phyloP scores from a whole-genome alignment of 1,140 invertebrate genomes.

The Trachymyrmex septentrionalis region DNA sequence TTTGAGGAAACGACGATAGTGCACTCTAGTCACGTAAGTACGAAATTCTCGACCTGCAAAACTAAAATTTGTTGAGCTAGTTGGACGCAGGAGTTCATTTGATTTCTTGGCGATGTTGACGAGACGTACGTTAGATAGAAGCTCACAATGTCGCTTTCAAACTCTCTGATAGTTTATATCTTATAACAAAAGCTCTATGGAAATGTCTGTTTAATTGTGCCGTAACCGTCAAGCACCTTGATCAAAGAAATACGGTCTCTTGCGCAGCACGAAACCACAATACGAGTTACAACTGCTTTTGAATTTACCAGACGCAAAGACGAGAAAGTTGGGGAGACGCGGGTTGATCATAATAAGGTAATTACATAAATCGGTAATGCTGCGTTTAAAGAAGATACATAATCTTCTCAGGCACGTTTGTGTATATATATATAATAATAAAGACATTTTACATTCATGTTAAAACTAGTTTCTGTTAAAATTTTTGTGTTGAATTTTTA shows the following conservation, averaged over 20 bases:
- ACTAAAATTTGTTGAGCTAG: constrained; percentile 60
- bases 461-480: no score
- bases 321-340: not conserved
- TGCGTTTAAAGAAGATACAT: not conserved
- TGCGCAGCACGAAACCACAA: not conserved
- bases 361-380: not conserved
- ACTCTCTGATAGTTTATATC: not conserved
- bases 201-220: not conserved
- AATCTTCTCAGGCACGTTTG: not conserved
- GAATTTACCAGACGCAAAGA: constrained; percentile 16
- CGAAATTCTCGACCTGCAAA: constrained; percentile 59
- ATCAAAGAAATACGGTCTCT: constrained; percentile 3
- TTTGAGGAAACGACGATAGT: constrained; percentile 31
- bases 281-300: constrained; percentile 12
- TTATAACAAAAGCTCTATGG: not conserved
- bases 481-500: no score
- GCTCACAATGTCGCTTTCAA: not conserved
- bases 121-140: not conserved
- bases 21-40: constrained; percentile 64
- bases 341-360: not conserved
- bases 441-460: no score
- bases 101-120: constrained; percentile 48
- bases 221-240: not conserved
- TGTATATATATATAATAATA: no score
- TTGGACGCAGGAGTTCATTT: constrained; percentile 54